These are phyloP conservation scores for Hypercompe scribonia DNA, from an alignment of 2,888 invertebrate genomes.

Conservation along the genomic window DNA sequence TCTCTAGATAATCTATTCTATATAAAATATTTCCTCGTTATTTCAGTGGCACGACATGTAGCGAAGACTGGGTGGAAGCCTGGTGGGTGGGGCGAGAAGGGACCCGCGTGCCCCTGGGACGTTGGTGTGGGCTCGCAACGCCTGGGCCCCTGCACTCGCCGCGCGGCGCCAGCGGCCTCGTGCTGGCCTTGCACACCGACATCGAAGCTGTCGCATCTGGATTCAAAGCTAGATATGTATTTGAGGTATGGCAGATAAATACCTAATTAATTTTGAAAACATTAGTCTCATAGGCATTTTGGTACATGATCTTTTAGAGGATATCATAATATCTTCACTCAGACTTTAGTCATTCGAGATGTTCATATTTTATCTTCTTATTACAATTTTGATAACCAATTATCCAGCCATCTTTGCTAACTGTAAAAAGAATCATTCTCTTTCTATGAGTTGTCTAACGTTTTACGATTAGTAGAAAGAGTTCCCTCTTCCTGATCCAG, in stretches of 20 bases:
- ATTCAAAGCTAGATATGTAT: conserved; percentile 98
- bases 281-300: not conserved
- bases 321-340: not conserved
- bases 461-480: not conserved
- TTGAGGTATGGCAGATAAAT: conserved; percentile 87
- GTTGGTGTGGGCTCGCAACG: conserved; percentile 96
- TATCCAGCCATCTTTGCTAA: not conserved
- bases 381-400: too few relatives aligned
- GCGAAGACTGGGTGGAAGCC: conserved; percentile 97
- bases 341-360: not conserved
- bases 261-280: not conserved
- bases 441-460: not conserved
- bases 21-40: not conserved
- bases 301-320: not conserved
- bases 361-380: not conserved
- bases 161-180: conserved; percentile 94
- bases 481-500: not conserved
- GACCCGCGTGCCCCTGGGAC: conserved; percentile 93
- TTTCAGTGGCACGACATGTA: conserved; percentile 90
- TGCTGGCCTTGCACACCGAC: conserved; percentile 96
- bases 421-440: not conserved
- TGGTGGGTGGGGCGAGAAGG: conserved; percentile 95
- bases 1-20: not conserved
- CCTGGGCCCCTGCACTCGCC: conserved; percentile 98
- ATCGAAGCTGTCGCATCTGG: conserved; percentile 95